A percentile compares a stretch with the other conserved stretches of the same genome.
These are phyloP conservation scores for Puffinus mauretanicus DNA, from an alignment of 2,113 vertebrate species.

Conservation along the genomic window DNA sequence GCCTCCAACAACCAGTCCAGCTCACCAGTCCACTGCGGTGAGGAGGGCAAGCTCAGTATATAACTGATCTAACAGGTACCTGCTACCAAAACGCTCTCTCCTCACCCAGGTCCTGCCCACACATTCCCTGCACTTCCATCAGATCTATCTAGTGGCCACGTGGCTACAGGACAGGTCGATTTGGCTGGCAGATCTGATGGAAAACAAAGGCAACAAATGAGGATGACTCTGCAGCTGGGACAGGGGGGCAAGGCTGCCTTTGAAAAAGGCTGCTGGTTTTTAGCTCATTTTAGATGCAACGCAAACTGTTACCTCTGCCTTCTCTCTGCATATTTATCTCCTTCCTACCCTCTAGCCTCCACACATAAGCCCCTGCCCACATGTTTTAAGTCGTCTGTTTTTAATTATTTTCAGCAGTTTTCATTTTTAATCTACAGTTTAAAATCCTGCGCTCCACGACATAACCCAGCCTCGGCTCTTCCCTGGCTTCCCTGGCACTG, in stretches of 20 bases:
- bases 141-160: accelerated
- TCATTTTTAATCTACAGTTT: neutral
- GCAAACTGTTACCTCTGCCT: neutral
- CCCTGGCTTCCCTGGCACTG: neutral
- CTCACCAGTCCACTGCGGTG: neutral
- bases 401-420: neutral
- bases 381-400: neutral
- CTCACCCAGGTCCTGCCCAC: neutral
- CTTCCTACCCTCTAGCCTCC: neutral
- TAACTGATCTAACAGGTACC: neutral
- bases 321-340: neutral
- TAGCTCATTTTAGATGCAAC: neutral
- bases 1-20: neutral
- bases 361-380: neutral
- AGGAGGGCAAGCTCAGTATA: neutral
- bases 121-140: neutral
- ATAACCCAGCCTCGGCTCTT: neutral
- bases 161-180: neutral
- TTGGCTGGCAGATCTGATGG: neutral
- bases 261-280: neutral
- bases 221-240: neutral
- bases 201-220: neutral
- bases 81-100: neutral
- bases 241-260: neutral
- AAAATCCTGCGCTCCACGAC: neutral